These are phyloP conservation scores for Papilio demoleus DNA, from an alignment of 2,888 invertebrate species.

Conservation along the genomic window DNA sequence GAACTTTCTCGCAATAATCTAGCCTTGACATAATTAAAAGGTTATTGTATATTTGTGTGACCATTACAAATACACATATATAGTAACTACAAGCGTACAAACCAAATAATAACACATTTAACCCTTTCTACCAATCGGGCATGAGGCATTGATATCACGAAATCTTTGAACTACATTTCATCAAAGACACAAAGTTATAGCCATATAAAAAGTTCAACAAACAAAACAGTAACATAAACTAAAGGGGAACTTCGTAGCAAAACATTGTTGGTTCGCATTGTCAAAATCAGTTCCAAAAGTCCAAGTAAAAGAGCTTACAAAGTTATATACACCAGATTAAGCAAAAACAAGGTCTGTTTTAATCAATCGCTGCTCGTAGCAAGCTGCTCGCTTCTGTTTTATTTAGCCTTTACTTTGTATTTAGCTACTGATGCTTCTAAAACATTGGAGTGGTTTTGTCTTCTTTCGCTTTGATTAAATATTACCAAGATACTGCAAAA, in stretches of 20 bases:
- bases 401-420: conserved; percentile 37
- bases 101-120: no score
- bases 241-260: conserved; percentile 35
- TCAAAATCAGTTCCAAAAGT: conserved; percentile 35
- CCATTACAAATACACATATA: no score
- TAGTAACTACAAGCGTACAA: no score
- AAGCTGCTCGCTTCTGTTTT: conserved; percentile 32
- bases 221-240: conserved; percentile 27
- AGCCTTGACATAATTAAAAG: no score
- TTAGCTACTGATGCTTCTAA: conserved; percentile 23
- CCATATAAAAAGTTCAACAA: not conserved
- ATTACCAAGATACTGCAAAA: not conserved
- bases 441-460: conserved; percentile 14
- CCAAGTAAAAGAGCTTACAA: conserved; percentile 37
- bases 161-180: no score
- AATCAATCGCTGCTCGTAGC: conserved; percentile 39
- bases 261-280: conserved; percentile 34
- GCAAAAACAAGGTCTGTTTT: conserved; percentile 40
- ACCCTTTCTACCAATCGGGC: no score
- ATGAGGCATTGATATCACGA: no score
- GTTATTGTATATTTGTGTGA: no score
- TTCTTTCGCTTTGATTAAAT: conserved; percentile 9
- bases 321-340: conserved; percentile 42
- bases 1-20: no score
- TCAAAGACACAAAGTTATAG: no score